phyloP scores from a whole-genome alignment of 92 coral and sea anemone species.

The Bergia sp. region DNA sequence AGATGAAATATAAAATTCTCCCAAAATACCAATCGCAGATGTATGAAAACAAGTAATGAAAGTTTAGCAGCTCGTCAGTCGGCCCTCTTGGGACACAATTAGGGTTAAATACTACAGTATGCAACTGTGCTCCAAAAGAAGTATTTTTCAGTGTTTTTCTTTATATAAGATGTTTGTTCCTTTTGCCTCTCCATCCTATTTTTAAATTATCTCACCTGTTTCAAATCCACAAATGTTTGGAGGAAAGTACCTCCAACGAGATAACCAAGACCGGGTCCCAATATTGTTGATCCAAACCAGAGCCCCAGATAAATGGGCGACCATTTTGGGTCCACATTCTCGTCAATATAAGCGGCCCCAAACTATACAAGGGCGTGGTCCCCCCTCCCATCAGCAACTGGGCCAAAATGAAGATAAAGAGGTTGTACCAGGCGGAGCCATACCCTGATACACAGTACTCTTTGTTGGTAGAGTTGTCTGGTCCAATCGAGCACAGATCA shows the following conservation, averaged over 20 bases:
- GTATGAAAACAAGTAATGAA: no score
- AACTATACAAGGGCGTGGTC: slow-evolving; percentile 85
- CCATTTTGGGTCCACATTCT: slow-evolving; percentile 83
- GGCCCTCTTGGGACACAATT: no score
- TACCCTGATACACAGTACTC: slow-evolving; percentile 65
- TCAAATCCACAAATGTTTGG: slow-evolving; percentile 68
- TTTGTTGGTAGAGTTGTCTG: slow-evolving; percentile 29
- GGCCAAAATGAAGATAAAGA: slow-evolving; percentile 69
- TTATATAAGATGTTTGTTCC: no score
- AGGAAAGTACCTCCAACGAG: slow-evolving; percentile 82
- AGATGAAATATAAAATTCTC: no score
- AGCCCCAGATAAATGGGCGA: slow-evolving; percentile 85
- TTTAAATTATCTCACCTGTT: slow-evolving; percentile 61
- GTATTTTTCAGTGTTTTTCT: no score
- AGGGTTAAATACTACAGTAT: no score
- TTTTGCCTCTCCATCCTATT: no score
- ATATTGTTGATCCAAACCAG: slow-evolving; percentile 68
- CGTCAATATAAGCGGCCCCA: slow-evolving; percentile 95
- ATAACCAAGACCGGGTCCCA: slow-evolving; percentile 90
- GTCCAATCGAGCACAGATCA: slow-evolving; percentile 58
- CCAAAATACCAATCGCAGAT: no score
- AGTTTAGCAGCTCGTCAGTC: no score
- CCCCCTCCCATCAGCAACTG: slow-evolving; percentile 96
- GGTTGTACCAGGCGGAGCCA: slow-evolving; percentile 70
- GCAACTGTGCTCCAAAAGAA: no score